phyloP scores from a whole-genome alignment of 2,888 invertebrate genomes.

The Antheraea yamamai region DNA sequence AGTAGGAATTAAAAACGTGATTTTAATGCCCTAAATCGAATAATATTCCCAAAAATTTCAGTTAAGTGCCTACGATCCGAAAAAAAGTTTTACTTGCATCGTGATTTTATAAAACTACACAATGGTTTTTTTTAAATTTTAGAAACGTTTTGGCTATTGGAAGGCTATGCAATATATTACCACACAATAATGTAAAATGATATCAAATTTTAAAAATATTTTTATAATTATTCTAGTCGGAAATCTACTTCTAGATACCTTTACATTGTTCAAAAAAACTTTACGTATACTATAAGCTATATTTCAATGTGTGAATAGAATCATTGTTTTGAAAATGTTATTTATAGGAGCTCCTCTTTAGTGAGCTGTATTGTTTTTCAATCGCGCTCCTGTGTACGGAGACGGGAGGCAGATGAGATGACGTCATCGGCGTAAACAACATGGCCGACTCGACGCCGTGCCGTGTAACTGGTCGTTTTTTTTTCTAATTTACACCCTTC shows the following conservation, averaged over 20 bases:
- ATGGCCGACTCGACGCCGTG: slow-evolving; percentile 37
- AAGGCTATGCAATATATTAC: too few species aligned
- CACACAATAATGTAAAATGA: neutral
- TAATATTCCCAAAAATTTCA: too few species aligned
- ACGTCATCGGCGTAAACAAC: slow-evolving; percentile 45
- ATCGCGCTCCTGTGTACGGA: slow-evolving; percentile 32
- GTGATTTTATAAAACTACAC: too few species aligned
- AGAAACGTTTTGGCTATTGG: too few species aligned
- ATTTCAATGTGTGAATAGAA: neutral
- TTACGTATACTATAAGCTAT: neutral
- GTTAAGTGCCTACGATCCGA: too few species aligned
- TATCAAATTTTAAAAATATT: too few species aligned
- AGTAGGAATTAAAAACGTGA: too few species aligned
- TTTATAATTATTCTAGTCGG: neutral
- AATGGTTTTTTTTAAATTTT: too few species aligned
- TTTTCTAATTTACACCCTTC: neutral
- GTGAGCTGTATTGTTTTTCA: slow-evolving; percentile 47
- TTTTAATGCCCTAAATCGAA: too few species aligned
- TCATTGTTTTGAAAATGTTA: slow-evolving; percentile 5
- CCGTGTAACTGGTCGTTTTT: neutral
- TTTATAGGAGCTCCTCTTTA: slow-evolving; percentile 25
- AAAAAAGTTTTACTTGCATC: too few species aligned
- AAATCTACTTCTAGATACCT: neutral
- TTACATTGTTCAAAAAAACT: neutral
- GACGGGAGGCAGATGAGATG: slow-evolving; percentile 32